Conservation (phyloP, 2,113 vertebrate genomes). For the Channa argus region DNA sequence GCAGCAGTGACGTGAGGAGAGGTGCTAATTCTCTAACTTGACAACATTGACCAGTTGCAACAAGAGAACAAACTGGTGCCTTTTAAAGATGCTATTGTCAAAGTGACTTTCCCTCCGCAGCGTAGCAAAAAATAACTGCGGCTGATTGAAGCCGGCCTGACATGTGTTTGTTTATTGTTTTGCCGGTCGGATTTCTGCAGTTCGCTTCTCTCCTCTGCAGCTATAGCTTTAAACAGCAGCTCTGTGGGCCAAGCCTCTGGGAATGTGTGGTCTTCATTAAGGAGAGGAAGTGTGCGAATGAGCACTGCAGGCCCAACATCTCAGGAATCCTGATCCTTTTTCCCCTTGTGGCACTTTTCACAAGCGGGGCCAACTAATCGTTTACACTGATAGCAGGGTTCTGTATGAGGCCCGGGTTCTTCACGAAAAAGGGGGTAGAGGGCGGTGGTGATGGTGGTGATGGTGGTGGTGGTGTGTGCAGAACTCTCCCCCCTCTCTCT, state of each 20-base stretch:
- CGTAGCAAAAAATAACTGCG: neutral
- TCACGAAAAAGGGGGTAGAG: conserved; percentile 11
- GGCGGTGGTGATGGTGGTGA: neutral
- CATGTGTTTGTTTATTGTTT: conserved; percentile 52
- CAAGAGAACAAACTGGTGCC: conserved; percentile 11
- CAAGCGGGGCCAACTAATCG: conserved; percentile 67
- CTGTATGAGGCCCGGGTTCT: conserved; percentile 39
- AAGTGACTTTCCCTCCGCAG: neutral
- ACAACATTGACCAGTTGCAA: conserved; percentile 16
- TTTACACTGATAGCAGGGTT: conserved; percentile 59
- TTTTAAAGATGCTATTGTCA: neutral
- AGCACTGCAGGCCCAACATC: conserved; percentile 69
- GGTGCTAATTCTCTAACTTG: conserved; percentile 22
- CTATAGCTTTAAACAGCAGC: conserved; percentile 47
- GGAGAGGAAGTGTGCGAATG: conserved; percentile 75
- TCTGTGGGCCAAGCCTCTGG: conserved; percentile 40
- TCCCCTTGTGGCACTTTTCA: conserved; percentile 69
- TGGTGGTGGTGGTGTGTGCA: neutral
- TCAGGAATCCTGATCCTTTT: conserved; percentile 76
- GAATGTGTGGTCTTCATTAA: conserved; percentile 77
- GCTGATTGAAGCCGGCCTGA: conserved; percentile 9
- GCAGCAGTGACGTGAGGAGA: conserved; percentile 25
- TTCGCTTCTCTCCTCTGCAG: conserved; percentile 21
- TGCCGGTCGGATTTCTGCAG: conserved; percentile 31
- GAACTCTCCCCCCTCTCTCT: neutral